A percentile compares a stretch with the other conserved stretches of the same genome.
Conservation (phyloP, 2,113 vertebrate species). For the Aptenodytes patagonicus region DNA sequence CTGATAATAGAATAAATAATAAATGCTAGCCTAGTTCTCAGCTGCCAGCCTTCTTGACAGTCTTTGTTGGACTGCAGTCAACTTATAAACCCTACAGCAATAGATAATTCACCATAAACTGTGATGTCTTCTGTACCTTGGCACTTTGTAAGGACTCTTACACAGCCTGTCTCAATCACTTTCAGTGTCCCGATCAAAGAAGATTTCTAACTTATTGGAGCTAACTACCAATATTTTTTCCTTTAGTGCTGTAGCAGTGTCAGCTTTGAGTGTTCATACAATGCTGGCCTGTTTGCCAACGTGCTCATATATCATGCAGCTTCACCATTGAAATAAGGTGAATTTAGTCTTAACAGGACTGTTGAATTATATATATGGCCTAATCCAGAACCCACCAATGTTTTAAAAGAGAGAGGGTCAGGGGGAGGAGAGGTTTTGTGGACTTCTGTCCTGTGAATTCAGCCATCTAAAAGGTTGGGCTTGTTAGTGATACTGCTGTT, state of each 20-base stretch:
- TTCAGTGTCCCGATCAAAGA: neutral
- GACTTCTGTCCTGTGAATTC: neutral
- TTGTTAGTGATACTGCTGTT: neutral
- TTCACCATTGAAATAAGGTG: neutral
- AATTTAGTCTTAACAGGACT: neutral
- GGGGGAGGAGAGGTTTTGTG: neutral
- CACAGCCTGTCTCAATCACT: neutral
- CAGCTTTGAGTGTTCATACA: neutral
- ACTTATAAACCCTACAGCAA: neutral
- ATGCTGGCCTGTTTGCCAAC: neutral
- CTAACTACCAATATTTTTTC: constrained; percentile 41
- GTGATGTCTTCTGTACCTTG: neutral
- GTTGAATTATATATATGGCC: neutral
- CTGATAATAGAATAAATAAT: neutral
- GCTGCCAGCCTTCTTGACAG: neutral
- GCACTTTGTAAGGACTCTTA: neutral
- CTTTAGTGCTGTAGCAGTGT: neutral
- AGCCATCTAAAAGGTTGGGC: neutral
- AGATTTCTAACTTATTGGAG: constrained; percentile 7
- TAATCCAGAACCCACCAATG: neutral
- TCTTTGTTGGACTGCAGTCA: neutral
- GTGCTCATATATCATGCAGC: neutral
- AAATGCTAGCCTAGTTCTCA: neutral
- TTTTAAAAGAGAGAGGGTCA: neutral
- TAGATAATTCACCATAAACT: neutral